phyloP scores from a whole-genome alignment of 2,888 invertebrate species.

The Coleophora flavipennella region DNA sequence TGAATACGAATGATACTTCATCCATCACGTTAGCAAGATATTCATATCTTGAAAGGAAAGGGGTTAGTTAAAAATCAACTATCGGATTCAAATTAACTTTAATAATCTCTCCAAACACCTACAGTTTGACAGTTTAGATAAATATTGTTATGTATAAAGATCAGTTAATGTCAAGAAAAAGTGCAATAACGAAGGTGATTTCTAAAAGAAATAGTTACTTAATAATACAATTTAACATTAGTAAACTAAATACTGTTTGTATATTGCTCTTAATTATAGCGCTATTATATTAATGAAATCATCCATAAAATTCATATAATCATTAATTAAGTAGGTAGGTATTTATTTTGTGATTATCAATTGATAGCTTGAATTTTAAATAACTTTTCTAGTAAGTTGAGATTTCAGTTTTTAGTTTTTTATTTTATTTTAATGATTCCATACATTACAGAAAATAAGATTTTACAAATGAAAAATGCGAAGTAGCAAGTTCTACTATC shows the following conservation, averaged over 20 bases:
- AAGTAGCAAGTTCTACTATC: too few species aligned
- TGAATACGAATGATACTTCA: too few species aligned
- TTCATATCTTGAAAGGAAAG: background rate
- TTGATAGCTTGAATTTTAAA: too few species aligned
- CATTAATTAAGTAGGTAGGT: too few species aligned
- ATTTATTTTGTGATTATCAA: too few species aligned
- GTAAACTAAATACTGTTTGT: slow-evolving; percentile 32
- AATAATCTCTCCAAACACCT: slow-evolving; percentile 58
- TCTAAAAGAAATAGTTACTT: slow-evolving; percentile 8
- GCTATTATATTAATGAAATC: slow-evolving; percentile 22
- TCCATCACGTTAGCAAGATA: too few species aligned
- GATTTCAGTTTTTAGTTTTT: too few species aligned
- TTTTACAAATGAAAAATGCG: too few species aligned
- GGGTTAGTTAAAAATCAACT: slow-evolving; percentile 29
- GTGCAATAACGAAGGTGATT: slow-evolving; percentile 22
- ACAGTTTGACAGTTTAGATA: slow-evolving; percentile 46
- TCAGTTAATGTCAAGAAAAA: slow-evolving; percentile 18
- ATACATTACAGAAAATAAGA: too few species aligned
- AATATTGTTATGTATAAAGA: slow-evolving; percentile 8
- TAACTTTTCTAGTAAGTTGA: too few species aligned
- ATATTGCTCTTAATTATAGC: slow-evolving; percentile 50
- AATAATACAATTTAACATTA: slow-evolving; percentile 16
- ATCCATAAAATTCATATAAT: too few species aligned
- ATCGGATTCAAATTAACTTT: slow-evolving; percentile 63
- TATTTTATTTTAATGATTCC: too few species aligned